Percentiles rank a stretch among this genome's conserved stretches.
Evolutionary conservation across 2,797 vertebrate species (phyloP).

Genomic region (Melanogrammus aeglefinus): DNA sequence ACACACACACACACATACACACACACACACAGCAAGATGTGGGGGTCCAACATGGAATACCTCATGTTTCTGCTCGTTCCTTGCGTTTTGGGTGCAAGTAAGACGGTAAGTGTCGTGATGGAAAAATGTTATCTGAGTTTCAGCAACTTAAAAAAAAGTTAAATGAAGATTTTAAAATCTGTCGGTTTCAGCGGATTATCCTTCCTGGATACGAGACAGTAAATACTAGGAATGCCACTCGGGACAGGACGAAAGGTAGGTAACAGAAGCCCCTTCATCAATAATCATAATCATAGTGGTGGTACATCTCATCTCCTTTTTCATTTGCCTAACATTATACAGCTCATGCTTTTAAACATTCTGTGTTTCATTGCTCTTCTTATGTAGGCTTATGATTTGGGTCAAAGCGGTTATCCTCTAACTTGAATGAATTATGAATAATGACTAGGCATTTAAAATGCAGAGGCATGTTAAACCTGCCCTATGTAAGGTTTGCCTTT

Average conservation of each 20-base stretch:
- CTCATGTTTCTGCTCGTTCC: constrained; percentile 43
- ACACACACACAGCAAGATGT: background rate
- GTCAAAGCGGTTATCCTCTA: background rate
- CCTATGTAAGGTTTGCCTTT: background rate
- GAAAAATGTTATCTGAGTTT: background rate
- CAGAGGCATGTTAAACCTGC: background rate
- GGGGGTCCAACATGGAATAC: constrained; percentile 34
- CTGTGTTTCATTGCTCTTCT: background rate
- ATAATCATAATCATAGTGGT: background rate
- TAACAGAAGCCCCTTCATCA: background rate
- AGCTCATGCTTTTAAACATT: background rate
- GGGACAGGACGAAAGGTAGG: constrained; percentile 60
- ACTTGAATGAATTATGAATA: background rate
- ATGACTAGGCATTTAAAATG: background rate
- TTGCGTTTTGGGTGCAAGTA: constrained; percentile 35
- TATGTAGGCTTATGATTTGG: background rate
- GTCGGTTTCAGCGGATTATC: constrained; percentile 51
- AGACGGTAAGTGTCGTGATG: constrained; percentile 53
- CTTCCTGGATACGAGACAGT: constrained; percentile 31
- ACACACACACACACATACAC: background rate
- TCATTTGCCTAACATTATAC: background rate
- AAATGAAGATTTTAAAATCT: background rate
- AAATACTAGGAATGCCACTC: constrained; percentile 32
- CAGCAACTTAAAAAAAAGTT: background rate
- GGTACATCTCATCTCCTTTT: no score